Conservation (phyloP, 2,113 vertebrate species). For the Rhegmatorhina hoffmannsi region DNA sequence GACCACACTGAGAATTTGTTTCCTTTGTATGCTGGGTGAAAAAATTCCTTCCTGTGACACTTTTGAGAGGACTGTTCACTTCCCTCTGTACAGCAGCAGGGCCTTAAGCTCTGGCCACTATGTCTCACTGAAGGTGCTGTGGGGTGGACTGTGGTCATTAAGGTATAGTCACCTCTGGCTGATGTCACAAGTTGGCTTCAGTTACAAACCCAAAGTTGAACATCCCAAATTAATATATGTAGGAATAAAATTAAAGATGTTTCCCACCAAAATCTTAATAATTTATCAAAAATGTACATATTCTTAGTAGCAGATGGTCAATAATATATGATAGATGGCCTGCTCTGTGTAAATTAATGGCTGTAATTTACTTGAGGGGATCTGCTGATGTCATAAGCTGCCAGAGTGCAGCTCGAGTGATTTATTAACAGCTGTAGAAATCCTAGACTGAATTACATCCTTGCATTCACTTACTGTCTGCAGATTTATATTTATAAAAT, state of each 20-base stretch:
- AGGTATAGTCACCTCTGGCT: not conserved
- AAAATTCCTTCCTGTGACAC: not conserved
- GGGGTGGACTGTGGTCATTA: not conserved
- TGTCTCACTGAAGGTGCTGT: fast-evolving
- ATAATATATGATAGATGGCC: slow-evolving; percentile 46
- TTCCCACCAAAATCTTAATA: not conserved
- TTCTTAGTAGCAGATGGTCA: slow-evolving; percentile 48
- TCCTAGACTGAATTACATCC: slow-evolving; percentile 24
- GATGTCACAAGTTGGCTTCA: not conserved
- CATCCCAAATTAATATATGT: not conserved
- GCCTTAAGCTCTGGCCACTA: not conserved
- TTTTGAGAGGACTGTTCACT: not conserved
- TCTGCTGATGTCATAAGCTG: slow-evolving; percentile 62
- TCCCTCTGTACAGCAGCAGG: not conserved
- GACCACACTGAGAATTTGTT: not conserved
- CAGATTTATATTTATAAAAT: slow-evolving; percentile 5
- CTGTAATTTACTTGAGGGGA: slow-evolving; percentile 60
- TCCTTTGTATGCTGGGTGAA: not conserved
- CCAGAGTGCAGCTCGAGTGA: slow-evolving; percentile 44
- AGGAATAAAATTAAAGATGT: not conserved
- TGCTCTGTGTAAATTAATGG: slow-evolving; percentile 51
- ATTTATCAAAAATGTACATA: not conserved
- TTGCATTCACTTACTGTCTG: not conserved
- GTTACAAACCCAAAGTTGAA: not conserved
- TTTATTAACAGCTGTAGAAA: slow-evolving; percentile 65